A percentile compares a stretch with the other conserved stretches of the same genome.
Conservation (phyloP, 2,888 invertebrate genomes). For the Pristionchus maxplancki region DNA sequence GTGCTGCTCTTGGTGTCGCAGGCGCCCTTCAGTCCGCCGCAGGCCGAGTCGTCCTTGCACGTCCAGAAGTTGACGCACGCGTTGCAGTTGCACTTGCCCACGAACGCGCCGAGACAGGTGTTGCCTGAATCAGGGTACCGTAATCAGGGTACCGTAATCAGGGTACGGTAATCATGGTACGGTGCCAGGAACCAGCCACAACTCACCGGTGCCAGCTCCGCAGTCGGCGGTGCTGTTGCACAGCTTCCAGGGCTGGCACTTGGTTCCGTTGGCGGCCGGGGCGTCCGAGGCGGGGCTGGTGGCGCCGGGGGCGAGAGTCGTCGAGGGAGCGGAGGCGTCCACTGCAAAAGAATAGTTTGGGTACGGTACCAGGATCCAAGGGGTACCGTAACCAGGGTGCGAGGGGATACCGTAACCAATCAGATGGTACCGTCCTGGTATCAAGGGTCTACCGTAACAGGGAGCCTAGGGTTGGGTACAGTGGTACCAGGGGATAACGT, state of each 20-base stretch:
- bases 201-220: conserved; percentile 6
- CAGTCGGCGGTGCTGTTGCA: conserved; percentile 14
- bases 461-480: no score
- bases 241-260: neutral
- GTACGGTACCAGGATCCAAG: neutral
- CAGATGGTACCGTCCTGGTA: neutral
- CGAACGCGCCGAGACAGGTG: conserved; percentile 53
- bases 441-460: no score
- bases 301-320: no score
- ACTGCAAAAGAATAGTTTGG: neutral
- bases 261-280: neutral
- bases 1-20: conserved; percentile 49
- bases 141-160: no score
- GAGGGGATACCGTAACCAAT: neutral
- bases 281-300: neutral
- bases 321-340: neutral
- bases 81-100: conserved; percentile 58
- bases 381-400: no score
- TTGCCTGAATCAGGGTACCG: conserved; percentile 11
- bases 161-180: no score
- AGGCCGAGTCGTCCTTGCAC: conserved; percentile 54
- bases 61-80: conserved; percentile 55
- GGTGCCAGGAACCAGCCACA: no score
- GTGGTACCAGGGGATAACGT: no score
- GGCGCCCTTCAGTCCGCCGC: conserved; percentile 56